Conservation (phyloP, 2,113 vertebrate species). For the Eulemur macaco region DNA sequence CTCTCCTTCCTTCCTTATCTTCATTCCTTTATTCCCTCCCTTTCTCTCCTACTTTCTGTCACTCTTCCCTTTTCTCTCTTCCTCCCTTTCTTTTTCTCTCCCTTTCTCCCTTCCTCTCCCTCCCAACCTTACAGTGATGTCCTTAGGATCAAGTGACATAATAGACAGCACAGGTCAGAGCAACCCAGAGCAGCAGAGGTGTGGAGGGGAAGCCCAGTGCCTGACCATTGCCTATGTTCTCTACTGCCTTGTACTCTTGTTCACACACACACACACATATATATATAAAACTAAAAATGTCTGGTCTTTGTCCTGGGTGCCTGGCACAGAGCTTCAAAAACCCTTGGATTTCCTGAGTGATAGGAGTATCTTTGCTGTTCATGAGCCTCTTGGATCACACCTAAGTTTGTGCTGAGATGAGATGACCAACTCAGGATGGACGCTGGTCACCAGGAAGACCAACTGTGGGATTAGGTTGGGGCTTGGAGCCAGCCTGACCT, state of each 20-base stretch:
- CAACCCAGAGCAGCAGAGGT: not conserved
- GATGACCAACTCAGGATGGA: not conserved
- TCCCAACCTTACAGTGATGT: no score
- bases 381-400: not conserved
- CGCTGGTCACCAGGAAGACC: not conserved
- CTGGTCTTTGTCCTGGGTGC: not conserved
- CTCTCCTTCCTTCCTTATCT: not conserved
- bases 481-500: not conserved
- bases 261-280: no score
- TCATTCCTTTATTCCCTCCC: not conserved
- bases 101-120: fast-evolving
- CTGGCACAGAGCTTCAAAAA: not conserved
- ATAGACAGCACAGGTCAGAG: fast-evolving
- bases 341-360: not conserved
- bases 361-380: not conserved
- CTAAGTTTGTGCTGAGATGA: not conserved
- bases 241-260: not conserved
- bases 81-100: not conserved
- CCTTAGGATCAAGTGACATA: no score
- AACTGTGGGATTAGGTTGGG: not conserved
- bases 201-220: fast-evolving
- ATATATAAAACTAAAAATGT: no score
- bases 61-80: fast-evolving
- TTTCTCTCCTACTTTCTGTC: not conserved
- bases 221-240: fast-evolving